Evolutionary conservation across 1,140 invertebrate genomes (phyloP), one percentile per base, ranked within the genome.

Genomic region (Seison nebaliae): DNA sequence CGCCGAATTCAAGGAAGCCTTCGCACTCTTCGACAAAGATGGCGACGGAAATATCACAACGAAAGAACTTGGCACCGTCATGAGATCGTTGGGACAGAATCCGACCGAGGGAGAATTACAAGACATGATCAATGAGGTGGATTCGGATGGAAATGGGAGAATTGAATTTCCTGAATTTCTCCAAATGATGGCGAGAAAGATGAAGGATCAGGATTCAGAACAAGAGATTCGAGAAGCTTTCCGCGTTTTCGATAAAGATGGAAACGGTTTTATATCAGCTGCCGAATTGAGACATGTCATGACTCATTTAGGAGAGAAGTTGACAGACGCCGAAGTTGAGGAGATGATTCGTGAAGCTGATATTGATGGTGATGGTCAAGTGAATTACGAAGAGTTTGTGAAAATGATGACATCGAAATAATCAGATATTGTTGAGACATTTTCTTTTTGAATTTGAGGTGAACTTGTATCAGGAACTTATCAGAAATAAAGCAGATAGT

Each of bases 31-130:
- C 65, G 84, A 94, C 65, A 93, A 94, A 65, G 84, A 96, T 61
- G 84, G 86, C 42, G 86, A 94, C 67, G 88, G 88, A 59, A 93
- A 86, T 51, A 96, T 98, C 65, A 93, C 86, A 48, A 93, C 86
- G 56, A 91, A 93, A 69, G 86, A 94, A 68, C 69, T 96, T 67
- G 88, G 24, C 12, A 11, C 12, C 3, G 83, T 49, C 83, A 91
- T 66, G 91, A 91, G 65, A 83, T n/a, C n/a, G n/a, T n/a, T n/a
- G n/a, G n/a, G n/a, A n/a, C n/a, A n/a, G n/a, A n/a, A n/a, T n/a
- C n/a, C 83, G 53, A 91, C 83, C 57, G 83, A 91, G 65, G 83
- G 83, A 33, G 83, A 91, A 63, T 67, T 91, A 34, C 83, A 91
- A 61, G 83, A 91, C 60, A 91, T 91, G 83, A 91, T 93, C 64